Evolutionary conservation across 2,797 vertebrate genomes (phyloP).

Genomic region (Chaetophractus vellerosus): DNA sequence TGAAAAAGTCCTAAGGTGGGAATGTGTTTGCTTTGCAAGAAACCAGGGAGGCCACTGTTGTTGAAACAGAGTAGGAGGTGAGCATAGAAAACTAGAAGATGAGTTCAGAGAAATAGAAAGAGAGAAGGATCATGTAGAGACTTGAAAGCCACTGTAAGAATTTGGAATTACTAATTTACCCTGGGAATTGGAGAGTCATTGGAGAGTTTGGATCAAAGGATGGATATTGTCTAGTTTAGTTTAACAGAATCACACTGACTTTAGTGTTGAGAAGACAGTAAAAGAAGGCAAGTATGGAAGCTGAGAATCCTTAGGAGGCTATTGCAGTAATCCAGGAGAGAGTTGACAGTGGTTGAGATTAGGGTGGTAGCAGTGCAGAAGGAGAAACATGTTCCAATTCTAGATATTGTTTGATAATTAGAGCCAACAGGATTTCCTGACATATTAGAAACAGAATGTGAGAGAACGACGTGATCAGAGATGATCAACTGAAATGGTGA

Average conservation of each 20-base stretch:
- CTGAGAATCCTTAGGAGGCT: not conserved
- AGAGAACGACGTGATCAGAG: too few relatives aligned
- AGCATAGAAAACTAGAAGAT: not conserved
- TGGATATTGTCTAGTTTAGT: not conserved
- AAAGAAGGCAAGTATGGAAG: not conserved
- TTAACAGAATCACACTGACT: not conserved
- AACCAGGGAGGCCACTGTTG: not conserved
- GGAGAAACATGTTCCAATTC: not conserved
- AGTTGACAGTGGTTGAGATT: not conserved
- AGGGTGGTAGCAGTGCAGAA: too few relatives aligned
- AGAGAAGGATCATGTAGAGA: not conserved
- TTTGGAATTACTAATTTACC: not conserved
- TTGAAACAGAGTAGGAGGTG: not conserved
- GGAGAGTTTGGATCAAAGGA: not conserved
- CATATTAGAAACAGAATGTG: not conserved
- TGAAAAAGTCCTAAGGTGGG: not conserved
- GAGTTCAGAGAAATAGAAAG: not conserved
- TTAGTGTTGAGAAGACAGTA: not conserved
- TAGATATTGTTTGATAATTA: not conserved
- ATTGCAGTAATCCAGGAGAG: not conserved
- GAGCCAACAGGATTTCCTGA: not conserved
- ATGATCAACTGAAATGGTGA: too few relatives aligned
- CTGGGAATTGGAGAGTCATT: not conserved
- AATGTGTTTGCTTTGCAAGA: not conserved
- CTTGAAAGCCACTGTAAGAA: not conserved